Conservation (phyloP, 2,797 vertebrate species). For the Scolopax bukidnonensis region DNA sequence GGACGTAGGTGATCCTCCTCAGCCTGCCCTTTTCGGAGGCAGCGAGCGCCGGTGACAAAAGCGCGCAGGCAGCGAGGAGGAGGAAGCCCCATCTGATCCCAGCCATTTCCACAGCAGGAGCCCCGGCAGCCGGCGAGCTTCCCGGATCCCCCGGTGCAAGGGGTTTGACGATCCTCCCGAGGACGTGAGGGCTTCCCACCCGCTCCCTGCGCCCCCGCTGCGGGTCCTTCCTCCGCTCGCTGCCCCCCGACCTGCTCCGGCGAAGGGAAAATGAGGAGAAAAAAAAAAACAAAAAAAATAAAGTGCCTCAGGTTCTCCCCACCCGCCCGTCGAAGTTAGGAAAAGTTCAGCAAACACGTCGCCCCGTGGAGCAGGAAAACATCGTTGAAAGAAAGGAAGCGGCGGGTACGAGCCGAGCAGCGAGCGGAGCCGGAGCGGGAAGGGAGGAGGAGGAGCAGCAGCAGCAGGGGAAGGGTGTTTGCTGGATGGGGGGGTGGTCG, state of each 20-base stretch:
- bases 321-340: background rate
- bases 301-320: background rate
- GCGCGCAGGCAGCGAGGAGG: constrained; percentile 54
- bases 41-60: constrained; percentile 72
- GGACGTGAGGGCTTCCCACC: background rate
- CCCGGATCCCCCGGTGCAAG: background rate
- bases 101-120: constrained; percentile 79
- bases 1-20: constrained; percentile 84
- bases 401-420: constrained; percentile 27
- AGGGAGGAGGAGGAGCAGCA: constrained; percentile 61
- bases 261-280: background rate
- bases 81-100: constrained; percentile 81
- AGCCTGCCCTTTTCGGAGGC: constrained; percentile 79
- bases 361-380: constrained; percentile 32
- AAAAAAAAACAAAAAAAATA: background rate
- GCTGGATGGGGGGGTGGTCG: background rate
- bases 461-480: constrained; percentile 22
- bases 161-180: background rate
- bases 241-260: background rate
- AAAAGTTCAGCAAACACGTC: constrained; percentile 46
- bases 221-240: background rate
- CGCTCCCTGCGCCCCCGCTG: background rate
- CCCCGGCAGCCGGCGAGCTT: background rate
- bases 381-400: constrained; percentile 36
- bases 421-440: constrained; percentile 15